Evolutionary conservation across 2,113 vertebrate species (phyloP), one percentile per base, ranked within the genome.

Genomic region (Lophius piscatorius): DNA sequence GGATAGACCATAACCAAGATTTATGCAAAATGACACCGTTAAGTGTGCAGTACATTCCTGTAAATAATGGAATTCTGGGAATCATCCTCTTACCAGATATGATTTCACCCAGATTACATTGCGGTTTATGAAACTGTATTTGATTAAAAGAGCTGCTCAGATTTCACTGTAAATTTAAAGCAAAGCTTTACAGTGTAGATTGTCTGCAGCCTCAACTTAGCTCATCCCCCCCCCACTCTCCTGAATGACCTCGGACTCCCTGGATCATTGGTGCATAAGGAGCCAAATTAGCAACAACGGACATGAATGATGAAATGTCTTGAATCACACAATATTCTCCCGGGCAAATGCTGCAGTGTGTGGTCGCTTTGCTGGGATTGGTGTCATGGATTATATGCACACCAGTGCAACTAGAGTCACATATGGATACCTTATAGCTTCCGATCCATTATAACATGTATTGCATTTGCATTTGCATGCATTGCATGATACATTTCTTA

Each of bases 191-290:
- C n/a, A n/a, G n/a, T n/a, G 29, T 31, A 31, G 9, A 31, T 31
- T 31, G 29, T 31, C 29, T 10, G 29, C 29, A 70, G 70, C 47
- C 1, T 46, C 1, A 40, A 38, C 57, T 50, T 51, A 22, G 18
- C 58, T 35, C 58, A 63, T 46, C 28, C 18, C 34, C 44, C 59
- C 34, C 16, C 34, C 36, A 13, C 23, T 64, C 70, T 78, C 64
- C 75, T 52, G 22, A 23, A 28, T 83, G 77, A 84, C 62, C 70
- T 51, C 17, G 22, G 22, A 69, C 59, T 49, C 26, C 41, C 21
- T 10, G 34, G 40, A 41, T 21, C 14, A 12, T 29, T 6, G 21
- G 39, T 11, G 2, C 11, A 41, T 11, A 17, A 39, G 38, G 23
- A 63, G 44, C 36, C 7, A 51, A 48, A 63, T 18, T 31, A 47